Base-by-base conservation (phyloP, 2,888 invertebrate genomes). In the Trissolcus japonicus region DNA sequence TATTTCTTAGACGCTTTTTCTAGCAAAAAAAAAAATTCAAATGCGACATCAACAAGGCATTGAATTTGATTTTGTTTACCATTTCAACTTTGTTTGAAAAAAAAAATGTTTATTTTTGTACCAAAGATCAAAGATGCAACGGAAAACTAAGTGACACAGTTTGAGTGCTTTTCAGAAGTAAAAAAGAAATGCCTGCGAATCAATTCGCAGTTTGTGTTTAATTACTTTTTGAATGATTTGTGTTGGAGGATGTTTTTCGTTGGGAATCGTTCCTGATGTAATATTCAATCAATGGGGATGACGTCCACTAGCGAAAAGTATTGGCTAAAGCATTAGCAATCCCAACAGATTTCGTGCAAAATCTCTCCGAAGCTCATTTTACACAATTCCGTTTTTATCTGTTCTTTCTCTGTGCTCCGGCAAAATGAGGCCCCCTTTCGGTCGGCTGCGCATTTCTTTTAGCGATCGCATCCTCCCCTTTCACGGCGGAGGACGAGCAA, bases 361-460 rank as follows among this genome's bases (percentile, higher is more conserved):
- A 80, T 81, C 81, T 83, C 82, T 82, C 81, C 78, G 53, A 79
- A 84, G 80, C 80, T 81, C 78, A 77, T 83, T 82, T 78, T 82
- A 83, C 83, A 84, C 84, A 85, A 86, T 83, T 85, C 85, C 79
- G 81, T 72, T 78, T 76, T 68, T 68, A 63, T 61, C 59, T 50
- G 55, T 68, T 76, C 69, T 41, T 48, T 54, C 35, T 35, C 35
- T 54, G 56, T 56, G 61, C 50, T 48, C 72, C 56, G 56, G 57
- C 76, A 75, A 72, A 79, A 77, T 76, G 74, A 78, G 78, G 73
- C 79, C 82, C 25, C 83, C 82, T 86, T 83, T 85, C 85, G 83
- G 84, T 87, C 83, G 85, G 85, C 81, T 83, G 87, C 86, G 84
- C 85, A 87, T 87, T 88, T 84, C 88, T 87, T 87, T 88, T 88